phyloP scores from a whole-genome alignment of 35 echinoderm and acorn worm genomes.

The Lytechinus variegatus region DNA sequence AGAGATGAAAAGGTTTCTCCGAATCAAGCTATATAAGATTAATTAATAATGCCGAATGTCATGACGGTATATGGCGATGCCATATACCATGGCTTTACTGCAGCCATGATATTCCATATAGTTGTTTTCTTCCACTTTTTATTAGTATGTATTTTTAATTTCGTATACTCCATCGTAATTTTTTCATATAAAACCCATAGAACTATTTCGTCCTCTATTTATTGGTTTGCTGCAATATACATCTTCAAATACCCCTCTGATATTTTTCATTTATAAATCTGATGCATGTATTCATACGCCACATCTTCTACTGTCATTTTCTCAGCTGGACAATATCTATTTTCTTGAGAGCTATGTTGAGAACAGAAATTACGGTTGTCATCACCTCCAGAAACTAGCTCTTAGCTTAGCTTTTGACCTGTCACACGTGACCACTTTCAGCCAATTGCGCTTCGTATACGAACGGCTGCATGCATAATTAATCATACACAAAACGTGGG shows the following conservation, averaged over 20 bases:
- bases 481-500: slow-evolving; percentile 57
- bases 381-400: slow-evolving; percentile 22
- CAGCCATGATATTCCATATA: no score
- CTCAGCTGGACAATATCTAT: slow-evolving; percentile 18
- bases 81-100: no score
- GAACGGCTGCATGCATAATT: slow-evolving; percentile 49
- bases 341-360: slow-evolving; percentile 18
- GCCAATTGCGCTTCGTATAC: slow-evolving; percentile 15
- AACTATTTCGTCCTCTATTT: no score
- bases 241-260: not conserved
- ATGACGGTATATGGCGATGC: no score
- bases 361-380: slow-evolving; percentile 35
- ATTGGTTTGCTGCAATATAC: not conserved
- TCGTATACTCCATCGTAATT: no score
- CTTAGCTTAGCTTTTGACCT: not conserved
- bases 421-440: not conserved
- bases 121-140: no score
- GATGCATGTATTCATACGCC: not conserved
- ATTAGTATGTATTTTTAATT: no score
- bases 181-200: no score
- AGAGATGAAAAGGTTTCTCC: no score
- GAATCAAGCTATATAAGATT: no score
- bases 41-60: no score
- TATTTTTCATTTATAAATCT: not conserved
- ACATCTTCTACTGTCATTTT: not conserved